phyloP scores from a whole-genome alignment of 92 coral and sea anemone genomes.

The Zoanthus sociatus region DNA sequence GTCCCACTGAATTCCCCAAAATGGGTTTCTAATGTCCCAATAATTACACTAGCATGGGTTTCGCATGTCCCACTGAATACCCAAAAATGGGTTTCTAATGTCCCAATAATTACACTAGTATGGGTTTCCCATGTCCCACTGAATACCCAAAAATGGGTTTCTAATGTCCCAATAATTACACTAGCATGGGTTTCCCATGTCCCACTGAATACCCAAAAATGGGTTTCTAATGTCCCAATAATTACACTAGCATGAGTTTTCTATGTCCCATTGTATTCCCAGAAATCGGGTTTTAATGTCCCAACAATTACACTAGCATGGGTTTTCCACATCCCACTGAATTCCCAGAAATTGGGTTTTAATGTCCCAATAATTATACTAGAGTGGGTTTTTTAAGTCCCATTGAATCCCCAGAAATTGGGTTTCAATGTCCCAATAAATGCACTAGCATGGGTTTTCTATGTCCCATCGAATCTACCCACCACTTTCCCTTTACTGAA shows the following conservation, averaged over 20 bases:
- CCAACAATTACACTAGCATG: constrained; percentile 28
- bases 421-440: constrained; percentile 2
- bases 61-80: too few species aligned
- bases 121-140: too few species aligned
- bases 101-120: too few species aligned
- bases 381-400: constrained; percentile 20
- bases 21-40: too few species aligned
- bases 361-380: constrained; percentile 34
- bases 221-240: constrained; percentile 45
- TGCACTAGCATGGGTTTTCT: constrained; percentile 19
- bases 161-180: constrained; percentile 40
- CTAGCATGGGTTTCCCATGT: constrained; percentile 34
- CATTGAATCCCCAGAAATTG: constrained; percentile 13
- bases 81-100: too few species aligned
- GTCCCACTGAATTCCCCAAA: too few species aligned
- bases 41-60: too few species aligned
- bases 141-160: constrained; percentile 35
- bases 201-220: constrained; percentile 37
- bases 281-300: constrained; percentile 40
- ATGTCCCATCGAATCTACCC: constrained; percentile 35
- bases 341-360: constrained; percentile 36
- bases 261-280: constrained; percentile 50
- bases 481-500: constrained; percentile 4
- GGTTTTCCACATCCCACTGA: constrained; percentile 15
- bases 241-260: constrained; percentile 36